Percentiles rank a stretch among this genome's conserved stretches.
Evolutionary conservation across 1,140 invertebrate species (phyloP).

Genomic region (Panagrolaimus sp.): DNA sequence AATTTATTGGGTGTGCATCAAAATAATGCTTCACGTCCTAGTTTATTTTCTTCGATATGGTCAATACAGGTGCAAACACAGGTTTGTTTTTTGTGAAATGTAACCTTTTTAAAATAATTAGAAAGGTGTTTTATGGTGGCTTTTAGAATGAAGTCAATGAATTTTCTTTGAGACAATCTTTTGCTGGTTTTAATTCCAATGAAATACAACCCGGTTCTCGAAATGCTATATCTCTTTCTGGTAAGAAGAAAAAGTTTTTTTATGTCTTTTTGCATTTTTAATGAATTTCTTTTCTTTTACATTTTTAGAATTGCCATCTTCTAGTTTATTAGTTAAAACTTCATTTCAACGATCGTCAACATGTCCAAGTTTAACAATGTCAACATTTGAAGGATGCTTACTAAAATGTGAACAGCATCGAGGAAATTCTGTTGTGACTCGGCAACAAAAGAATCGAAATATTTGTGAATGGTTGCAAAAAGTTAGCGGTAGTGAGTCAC

Average conservation of each 20-base stretch:
- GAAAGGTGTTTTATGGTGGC: no score
- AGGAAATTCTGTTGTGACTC: not conserved
- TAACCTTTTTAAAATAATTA: no score
- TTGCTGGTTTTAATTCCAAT: not conserved
- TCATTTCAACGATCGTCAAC: constrained; percentile 1
- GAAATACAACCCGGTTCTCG: not conserved
- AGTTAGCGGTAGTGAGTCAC: not conserved
- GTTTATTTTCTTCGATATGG: constrained; percentile 9
- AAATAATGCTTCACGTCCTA: not conserved
- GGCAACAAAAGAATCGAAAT: constrained; percentile 2
- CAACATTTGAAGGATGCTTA: no score
- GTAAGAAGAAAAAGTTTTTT: not conserved
- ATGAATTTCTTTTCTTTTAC: not conserved
- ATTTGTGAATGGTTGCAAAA: constrained; percentile 12
- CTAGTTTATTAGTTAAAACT: not conserved
- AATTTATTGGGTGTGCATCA: constrained; percentile 5
- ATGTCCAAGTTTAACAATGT: not conserved
- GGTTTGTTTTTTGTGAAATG: no score
- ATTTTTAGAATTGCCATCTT: not conserved
- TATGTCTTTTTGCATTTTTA: constrained; percentile 10
- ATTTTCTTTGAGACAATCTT: not conserved
- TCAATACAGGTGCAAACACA: constrained; percentile 8
- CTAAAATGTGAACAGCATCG: no score
- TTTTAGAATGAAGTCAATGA: constrained; percentile 13
- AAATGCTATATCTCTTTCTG: constrained; percentile 5